These are phyloP conservation scores for Itoplectis maculator DNA, from an alignment of 2,888 invertebrate genomes.

Conservation along the genomic window DNA sequence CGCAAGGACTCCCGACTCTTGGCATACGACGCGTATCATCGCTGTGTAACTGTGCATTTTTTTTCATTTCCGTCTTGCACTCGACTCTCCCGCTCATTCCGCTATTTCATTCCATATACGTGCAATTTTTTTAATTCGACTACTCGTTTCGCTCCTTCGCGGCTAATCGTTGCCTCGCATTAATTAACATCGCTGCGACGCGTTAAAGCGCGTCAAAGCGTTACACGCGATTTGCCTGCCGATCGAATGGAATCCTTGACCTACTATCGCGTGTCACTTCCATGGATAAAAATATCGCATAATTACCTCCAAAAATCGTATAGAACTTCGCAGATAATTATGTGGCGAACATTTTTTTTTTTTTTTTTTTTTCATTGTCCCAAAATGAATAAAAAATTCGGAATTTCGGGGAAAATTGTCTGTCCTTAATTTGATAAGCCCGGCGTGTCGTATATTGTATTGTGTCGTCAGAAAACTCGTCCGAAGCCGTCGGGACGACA, in stretches of 20 bases:
- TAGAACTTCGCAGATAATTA: too few species aligned
- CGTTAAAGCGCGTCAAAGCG: too few species aligned
- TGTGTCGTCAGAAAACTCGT: not conserved
- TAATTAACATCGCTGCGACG: not conserved
- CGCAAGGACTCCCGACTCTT: constrained; percentile 64
- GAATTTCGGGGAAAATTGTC: too few species aligned
- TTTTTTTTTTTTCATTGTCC: too few species aligned
- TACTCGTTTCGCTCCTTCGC: not conserved
- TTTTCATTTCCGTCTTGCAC: constrained; percentile 22
- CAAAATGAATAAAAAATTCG: too few species aligned
- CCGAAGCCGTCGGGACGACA: not conserved
- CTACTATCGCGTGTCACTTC: not conserved
- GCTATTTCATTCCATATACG: constrained; percentile 49
- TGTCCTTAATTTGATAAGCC: too few species aligned
- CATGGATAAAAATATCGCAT: not conserved
- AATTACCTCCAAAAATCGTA: not conserved
- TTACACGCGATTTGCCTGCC: not conserved
- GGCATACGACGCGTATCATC: constrained; percentile 63
- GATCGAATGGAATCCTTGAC: not conserved
- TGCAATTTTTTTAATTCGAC: constrained; percentile 28
- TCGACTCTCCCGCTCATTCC: constrained; percentile 14
- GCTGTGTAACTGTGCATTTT: constrained; percentile 50
- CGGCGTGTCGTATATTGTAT: too few species aligned
- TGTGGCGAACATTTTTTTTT: too few species aligned
- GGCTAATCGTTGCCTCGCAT: not conserved